Percentiles rank a stretch among this genome's conserved stretches.
Evolutionary conservation across 2,888 invertebrate genomes (phyloP).

Genomic region (Escarpia spicata): DNA sequence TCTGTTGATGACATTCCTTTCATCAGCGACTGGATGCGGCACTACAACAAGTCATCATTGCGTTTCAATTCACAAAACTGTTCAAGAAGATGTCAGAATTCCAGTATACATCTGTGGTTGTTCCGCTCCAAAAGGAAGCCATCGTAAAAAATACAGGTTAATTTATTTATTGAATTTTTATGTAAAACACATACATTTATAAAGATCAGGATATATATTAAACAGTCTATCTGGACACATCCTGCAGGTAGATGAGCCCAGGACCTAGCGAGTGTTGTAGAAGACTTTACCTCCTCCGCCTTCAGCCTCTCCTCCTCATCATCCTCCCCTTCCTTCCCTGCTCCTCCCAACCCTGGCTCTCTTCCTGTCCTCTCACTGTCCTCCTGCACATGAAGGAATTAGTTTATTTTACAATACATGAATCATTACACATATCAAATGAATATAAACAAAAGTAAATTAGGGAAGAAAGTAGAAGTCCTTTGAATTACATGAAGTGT

Average conservation of each 20-base stretch:
- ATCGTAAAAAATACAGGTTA: neutral
- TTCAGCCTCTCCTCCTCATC: slow-evolving; percentile 33
- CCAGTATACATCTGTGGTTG: neutral
- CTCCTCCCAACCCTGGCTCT: slow-evolving; percentile 34
- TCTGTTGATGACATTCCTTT: slow-evolving; percentile 64
- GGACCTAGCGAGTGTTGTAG: neutral
- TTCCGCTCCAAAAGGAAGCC: neutral
- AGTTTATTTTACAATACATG: neutral
- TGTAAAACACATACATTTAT: neutral
- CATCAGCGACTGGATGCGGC: slow-evolving; percentile 61
- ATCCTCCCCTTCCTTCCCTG: slow-evolving; percentile 32
- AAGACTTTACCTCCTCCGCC: slow-evolving; percentile 28
- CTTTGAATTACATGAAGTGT: too few species aligned
- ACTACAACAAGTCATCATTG: slow-evolving; percentile 45
- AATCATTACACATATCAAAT: too few species aligned
- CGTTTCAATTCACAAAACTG: neutral
- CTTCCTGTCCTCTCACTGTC: slow-evolving; percentile 53
- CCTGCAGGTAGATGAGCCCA: neutral
- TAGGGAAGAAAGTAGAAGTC: too few species aligned
- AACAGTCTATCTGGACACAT: neutral
- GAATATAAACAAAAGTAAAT: too few species aligned
- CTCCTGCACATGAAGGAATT: slow-evolving; percentile 36
- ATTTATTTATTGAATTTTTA: neutral
- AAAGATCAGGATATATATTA: neutral
- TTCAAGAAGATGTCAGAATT: neutral